A percentile compares a stretch with the other conserved stretches of the same genome.
Evolutionary conservation across 2,888 invertebrate genomes (phyloP).

Genomic region (Iselma pallidipennis): DNA sequence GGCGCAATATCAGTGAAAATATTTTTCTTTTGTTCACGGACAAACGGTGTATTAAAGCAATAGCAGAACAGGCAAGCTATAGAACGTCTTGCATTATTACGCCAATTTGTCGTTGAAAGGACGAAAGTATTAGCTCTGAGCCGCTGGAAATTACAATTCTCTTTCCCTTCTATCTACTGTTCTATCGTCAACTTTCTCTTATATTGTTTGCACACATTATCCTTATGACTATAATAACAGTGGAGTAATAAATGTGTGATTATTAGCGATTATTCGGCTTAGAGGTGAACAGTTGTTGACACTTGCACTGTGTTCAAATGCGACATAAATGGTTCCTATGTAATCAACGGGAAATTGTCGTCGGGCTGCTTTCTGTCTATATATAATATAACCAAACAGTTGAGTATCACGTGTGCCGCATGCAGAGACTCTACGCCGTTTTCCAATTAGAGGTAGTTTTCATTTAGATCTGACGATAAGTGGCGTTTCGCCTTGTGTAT

Average conservation of each 20-base stretch:
- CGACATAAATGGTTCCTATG: conserved; percentile 6
- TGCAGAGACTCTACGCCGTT: conserved; percentile 12
- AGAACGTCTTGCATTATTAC: not conserved
- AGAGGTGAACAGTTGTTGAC: conserved; percentile 15
- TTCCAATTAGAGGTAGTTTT: conserved; percentile 20
- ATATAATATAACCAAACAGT: conserved; percentile 2
- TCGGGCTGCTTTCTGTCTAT: conserved; percentile 4
- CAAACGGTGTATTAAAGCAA: not conserved
- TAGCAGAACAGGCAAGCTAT: not conserved
- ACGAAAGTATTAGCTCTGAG: not conserved
- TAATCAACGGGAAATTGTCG: conserved; percentile 25
- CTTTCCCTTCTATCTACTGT: not conserved
- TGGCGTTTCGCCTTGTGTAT: conserved; percentile 13
- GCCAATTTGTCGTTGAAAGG: not conserved
- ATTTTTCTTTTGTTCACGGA: not conserved
- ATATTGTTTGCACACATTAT: not conserved
- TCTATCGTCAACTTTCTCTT: too few species aligned
- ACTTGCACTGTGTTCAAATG: conserved; percentile 8
- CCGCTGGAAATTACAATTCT: not conserved
- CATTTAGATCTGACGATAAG: conserved; percentile 23
- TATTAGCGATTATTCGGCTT: conserved; percentile 13
- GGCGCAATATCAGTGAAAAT: not conserved
- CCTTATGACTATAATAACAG: not conserved
- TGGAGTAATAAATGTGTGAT: conserved; percentile 1
- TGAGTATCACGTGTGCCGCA: conserved; percentile 21